Conservation (phyloP, 2,797 vertebrate species). For the Gadopsis bispinosus region DNA sequence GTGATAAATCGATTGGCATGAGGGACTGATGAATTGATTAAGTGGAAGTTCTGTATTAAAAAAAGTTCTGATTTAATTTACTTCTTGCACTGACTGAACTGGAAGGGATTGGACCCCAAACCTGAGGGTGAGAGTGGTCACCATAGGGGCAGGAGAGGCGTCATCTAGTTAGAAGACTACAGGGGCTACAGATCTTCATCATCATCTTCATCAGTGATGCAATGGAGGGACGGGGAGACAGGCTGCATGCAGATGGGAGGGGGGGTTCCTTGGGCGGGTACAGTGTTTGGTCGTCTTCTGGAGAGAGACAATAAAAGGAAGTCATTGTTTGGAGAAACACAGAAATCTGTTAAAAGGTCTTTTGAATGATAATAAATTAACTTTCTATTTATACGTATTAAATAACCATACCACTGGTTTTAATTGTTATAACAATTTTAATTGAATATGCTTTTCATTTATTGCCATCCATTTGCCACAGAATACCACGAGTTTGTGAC, state of each 20-base stretch:
- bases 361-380: neutral
- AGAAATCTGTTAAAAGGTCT: neutral
- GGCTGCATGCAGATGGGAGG: conserved; percentile 82
- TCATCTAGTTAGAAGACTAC: conserved; percentile 70
- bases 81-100: conserved; percentile 48
- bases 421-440: neutral
- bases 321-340: conserved; percentile 5
- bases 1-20: conserved; percentile 21
- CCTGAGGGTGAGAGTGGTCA: conserved; percentile 52
- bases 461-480: neutral
- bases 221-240: conserved; percentile 49
- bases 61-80: conserved; percentile 11
- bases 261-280: conserved; percentile 56
- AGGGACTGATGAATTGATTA: conserved; percentile 16
- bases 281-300: conserved; percentile 80
- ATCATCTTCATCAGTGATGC: conserved; percentile 68
- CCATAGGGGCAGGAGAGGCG: conserved; percentile 47
- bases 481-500: neutral
- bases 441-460: neutral
- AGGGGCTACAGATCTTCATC: conserved; percentile 69
- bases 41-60: conserved; percentile 17
- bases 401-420: neutral
- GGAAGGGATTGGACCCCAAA: conserved; percentile 56
- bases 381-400: neutral
- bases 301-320: conserved; percentile 34